Evolutionary conservation across 2,113 vertebrate genomes (phyloP), one percentile per base, ranked within the genome.

Genomic region (Scytalopus superciliaris): DNA sequence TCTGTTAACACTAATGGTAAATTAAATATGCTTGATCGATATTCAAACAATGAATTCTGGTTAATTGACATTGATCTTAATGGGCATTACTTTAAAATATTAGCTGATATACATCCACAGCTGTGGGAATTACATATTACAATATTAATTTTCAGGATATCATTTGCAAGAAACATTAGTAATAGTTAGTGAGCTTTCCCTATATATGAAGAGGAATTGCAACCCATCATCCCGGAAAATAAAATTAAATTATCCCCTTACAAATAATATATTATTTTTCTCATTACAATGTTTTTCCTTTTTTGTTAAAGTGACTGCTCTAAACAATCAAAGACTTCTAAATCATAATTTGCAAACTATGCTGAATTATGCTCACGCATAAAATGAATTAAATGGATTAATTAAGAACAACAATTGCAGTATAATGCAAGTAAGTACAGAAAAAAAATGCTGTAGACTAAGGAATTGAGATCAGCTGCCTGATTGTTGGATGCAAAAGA

Each of bases 21-120:
- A 95, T 96, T 97, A 97, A 97, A 97, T 95, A 95, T 87, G 67
- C 73, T 87, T 84, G 81, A 98, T 97, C 85, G 28, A 97, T 96
- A 97, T 82, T 95, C 95, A 95, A 83, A 93, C 53, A 95, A 81
- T 77, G 80, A 90, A 93, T 84, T 93, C 25, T 84, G 83, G 49
- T 96, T 95, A 96, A 91, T 94, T 97, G 96, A 84, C 90, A 47
- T 93, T 97, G 92, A 95, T 91, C 78, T 90, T 87, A 91, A 97
- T 94, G 45, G 50, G 14, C 52, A 91, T 94, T 96, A 94, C 73
- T 94, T 96, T 96, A 96, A 96, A 95, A 93, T 96, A 96, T 96
- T 96, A 91, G 73, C 55, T 84, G 50, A 56, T 89, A 77, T 68
- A 19, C 59, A 89, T 60, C 56, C 30, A 82, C 73, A 89, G 67